A percentile compares a stretch with the other conserved stretches of the same genome.
phyloP scores from a whole-genome alignment of 2,113 vertebrate species.

The Sturnus vulgaris region DNA sequence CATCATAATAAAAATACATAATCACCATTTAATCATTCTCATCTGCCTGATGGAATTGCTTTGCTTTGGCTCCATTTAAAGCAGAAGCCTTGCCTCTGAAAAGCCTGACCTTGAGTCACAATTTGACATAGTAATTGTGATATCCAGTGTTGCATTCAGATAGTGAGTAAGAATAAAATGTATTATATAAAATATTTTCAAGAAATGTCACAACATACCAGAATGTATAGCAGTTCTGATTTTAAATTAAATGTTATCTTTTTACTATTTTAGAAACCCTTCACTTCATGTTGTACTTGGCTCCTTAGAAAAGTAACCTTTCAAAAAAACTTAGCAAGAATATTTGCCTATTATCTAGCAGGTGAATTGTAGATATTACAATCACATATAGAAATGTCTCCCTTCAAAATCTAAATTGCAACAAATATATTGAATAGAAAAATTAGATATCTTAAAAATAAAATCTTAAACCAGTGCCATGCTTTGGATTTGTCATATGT shows the following conservation, averaged over 20 bases:
- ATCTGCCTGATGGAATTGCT: neutral
- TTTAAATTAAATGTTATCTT: neutral
- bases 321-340: neutral
- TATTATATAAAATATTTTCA: neutral
- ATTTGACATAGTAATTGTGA: neutral
- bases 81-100: neutral
- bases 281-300: neutral
- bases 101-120: neutral
- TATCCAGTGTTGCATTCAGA: neutral
- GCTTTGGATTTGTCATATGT: neutral
- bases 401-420: neutral
- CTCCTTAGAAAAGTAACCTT: neutral
- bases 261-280: neutral
- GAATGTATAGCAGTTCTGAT: neutral
- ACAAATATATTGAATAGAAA: neutral
- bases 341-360: neutral
- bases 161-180: neutral
- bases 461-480: neutral
- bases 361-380: neutral
- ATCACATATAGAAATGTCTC: neutral
- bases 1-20: neutral
- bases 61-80: neutral
- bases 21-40: neutral
- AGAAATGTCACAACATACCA: neutral
- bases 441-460: neutral